phyloP scores from a whole-genome alignment of 1,140 invertebrate genomes.

The Dendroctonus valens region DNA sequence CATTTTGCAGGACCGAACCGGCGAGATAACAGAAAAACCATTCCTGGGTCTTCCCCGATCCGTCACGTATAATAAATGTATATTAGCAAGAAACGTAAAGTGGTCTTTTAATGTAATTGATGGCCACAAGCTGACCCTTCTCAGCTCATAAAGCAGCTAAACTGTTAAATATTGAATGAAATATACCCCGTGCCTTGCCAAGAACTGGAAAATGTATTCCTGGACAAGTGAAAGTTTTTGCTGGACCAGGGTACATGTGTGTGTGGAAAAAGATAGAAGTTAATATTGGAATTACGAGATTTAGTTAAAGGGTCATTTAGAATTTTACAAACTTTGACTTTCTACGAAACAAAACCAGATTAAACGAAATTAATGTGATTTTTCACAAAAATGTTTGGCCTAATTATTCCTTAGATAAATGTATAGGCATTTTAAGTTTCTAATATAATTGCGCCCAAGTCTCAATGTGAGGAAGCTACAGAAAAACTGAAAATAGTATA shows the following conservation, averaged over 20 bases:
- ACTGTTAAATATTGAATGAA: slow-evolving; percentile 29
- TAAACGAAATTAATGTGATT: too few species aligned
- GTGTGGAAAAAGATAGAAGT: too few species aligned
- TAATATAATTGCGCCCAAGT: too few species aligned
- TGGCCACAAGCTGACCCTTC: slow-evolving; percentile 27
- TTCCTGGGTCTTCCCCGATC: slow-evolving; percentile 6
- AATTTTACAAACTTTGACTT: too few species aligned
- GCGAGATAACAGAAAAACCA: slow-evolving; percentile 17
- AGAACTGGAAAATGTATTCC: slow-evolving; percentile 14
- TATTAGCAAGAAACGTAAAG: slow-evolving; percentile 28
- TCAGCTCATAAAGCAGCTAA: slow-evolving; percentile 28
- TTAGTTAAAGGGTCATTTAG: too few species aligned
- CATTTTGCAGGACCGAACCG: slow-evolving; percentile 2
- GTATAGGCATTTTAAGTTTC: too few species aligned
- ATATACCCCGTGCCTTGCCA: slow-evolving; percentile 9
- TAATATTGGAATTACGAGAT: too few species aligned
- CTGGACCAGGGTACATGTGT: background rate
- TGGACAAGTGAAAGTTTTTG: background rate
- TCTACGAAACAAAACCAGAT: too few species aligned
- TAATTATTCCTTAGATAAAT: too few species aligned
- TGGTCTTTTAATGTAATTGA: slow-evolving; percentile 28
- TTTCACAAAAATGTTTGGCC: too few species aligned
- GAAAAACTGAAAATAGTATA: too few species aligned
- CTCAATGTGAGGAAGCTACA: too few species aligned
- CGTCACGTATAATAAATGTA: slow-evolving; percentile 26